Base-by-base conservation (phyloP, 2,797 vertebrate genomes). In the Hoplostethus atlanticus region DNA sequence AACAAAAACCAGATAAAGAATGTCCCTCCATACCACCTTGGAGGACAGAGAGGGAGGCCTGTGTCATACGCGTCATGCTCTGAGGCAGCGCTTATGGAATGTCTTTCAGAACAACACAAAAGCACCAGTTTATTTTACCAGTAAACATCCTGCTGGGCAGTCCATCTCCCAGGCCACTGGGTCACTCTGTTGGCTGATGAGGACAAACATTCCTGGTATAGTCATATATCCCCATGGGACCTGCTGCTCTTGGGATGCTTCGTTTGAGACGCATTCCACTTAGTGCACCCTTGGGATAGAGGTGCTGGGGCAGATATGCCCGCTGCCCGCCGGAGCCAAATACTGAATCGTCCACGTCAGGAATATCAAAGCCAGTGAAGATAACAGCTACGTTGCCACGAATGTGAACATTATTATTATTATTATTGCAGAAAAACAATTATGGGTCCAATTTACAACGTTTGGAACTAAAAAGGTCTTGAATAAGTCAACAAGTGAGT, bases 71-170 rank as follows among this genome's bases (percentile, higher is more conserved):
- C 51, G 63, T 71, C 64, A 57, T 11, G 11, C 16, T 56, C 60
- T 65, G 76, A 79, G 64, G 68, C 46, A 60, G 31, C n/a, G 4
- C 53, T 46, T 10, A 28, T 40, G 79, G 78, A 84, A 84, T 83
- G 56, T 73, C 60, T 61, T 62, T 44, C 28, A 61, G 73, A 77
- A 66, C 50, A 81, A 84, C 79, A 76, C 64, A 64, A 68, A 70
- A 61, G 38, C 72, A 79, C 54, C 55, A 57, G 81, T 87, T 87
- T 90, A 83, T 82, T 79, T 74, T 53, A 70, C 53, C 59, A 2
- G 81, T 81, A 90, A 90, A 91, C 42, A 71, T 82, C 81, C 72
- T 73, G 76, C 52, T 48, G 25, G 31, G 25, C n/a, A 1, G n/a
- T 57, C 51, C 16, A 2, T 47, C 44, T 77, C 65, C 72, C 46